phyloP scores from a whole-genome alignment of 2,888 invertebrate species.

The Lithophane leautieri region DNA sequence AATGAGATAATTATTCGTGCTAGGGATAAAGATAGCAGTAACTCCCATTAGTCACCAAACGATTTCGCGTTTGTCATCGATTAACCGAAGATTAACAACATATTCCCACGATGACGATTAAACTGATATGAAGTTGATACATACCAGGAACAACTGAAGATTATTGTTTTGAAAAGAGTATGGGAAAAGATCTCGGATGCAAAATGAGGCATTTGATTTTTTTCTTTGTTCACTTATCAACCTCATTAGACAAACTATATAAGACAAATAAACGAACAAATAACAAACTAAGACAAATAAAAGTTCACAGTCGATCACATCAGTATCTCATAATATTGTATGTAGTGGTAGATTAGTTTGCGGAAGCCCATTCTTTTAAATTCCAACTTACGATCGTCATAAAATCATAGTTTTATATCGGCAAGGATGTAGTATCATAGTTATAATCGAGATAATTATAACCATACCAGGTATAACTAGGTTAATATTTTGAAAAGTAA shows the following conservation, averaged over 20 bases:
- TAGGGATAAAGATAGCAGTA: background rate
- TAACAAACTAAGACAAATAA: background rate
- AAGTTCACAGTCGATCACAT: background rate
- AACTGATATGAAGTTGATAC: slow-evolving; percentile 17
- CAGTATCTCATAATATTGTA: background rate
- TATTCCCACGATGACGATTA: slow-evolving; percentile 7
- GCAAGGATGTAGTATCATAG: background rate
- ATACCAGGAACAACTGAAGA: slow-evolving; percentile 13
- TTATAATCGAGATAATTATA: too few species aligned
- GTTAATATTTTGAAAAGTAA: background rate
- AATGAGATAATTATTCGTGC: background rate
- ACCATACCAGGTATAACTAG: background rate
- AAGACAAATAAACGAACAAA: background rate
- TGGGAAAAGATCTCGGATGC: slow-evolving; percentile 16
- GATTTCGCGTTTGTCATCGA: background rate
- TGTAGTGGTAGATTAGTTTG: background rate
- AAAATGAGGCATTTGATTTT: background rate
- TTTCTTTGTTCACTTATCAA: background rate
- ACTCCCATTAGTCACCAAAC: background rate
- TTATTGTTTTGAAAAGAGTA: slow-evolving; percentile 27
- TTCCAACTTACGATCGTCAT: background rate
- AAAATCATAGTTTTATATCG: background rate
- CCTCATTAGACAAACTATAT: background rate
- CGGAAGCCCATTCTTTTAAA: background rate
- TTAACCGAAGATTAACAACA: background rate